Evolutionary conservation across 2,888 invertebrate genomes (phyloP).

Genomic region (Acanthosepion pharaonis): DNA sequence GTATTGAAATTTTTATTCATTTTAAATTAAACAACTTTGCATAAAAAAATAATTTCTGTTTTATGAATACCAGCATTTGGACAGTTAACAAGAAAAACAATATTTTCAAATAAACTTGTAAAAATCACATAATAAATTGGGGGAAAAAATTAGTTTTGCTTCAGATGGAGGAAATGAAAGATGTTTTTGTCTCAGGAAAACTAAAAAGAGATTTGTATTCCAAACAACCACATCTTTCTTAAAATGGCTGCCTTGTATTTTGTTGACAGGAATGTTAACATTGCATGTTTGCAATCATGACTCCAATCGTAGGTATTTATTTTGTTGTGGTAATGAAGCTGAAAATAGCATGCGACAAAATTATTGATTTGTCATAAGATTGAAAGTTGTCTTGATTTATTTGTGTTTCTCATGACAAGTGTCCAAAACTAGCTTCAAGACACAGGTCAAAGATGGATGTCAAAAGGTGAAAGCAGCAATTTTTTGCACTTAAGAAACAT

Average conservation of each 20-base stretch:
- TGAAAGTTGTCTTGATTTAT: not conserved
- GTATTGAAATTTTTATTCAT: too few relatives aligned
- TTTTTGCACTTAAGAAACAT: too few relatives aligned
- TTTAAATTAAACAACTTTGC: too few relatives aligned
- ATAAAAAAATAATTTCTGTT: not conserved
- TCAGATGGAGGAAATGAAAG: not conserved
- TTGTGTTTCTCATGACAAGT: not conserved
- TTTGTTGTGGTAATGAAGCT: constrained; percentile 17
- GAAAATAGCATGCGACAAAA: not conserved
- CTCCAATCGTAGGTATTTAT: constrained; percentile 2
- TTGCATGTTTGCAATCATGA: not conserved
- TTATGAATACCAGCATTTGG: not conserved
- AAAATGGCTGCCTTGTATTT: not conserved
- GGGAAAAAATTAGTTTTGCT: not conserved
- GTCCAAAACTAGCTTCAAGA: not conserved
- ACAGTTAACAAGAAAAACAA: not conserved
- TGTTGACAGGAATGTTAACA: not conserved
- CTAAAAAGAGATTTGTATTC: constrained; percentile 33
- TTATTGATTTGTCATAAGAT: not conserved
- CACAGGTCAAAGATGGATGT: not conserved
- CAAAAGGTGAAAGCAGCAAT: too few relatives aligned
- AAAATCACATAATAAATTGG: not conserved
- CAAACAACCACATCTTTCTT: not conserved
- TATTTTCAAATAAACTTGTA: too few relatives aligned
- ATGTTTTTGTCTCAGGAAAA: not conserved